Conservation (phyloP, 23 tunicate genomes). For the Pegea sp. region DNA sequence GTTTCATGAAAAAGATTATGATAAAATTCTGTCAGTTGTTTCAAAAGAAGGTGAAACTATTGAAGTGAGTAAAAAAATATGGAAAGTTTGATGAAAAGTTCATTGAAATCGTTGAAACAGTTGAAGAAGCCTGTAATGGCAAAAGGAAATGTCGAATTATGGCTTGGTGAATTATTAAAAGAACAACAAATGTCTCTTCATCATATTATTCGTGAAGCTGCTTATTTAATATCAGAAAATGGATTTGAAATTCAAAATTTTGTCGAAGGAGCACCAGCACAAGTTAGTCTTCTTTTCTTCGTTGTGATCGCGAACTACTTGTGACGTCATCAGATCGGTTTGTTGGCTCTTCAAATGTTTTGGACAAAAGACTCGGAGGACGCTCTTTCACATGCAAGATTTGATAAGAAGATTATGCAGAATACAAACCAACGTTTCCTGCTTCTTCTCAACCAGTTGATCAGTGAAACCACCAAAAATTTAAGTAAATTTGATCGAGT, state of each 20-base stretch:
- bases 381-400: constrained; percentile 64
- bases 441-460: constrained; percentile 51
- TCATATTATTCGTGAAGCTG: constrained; percentile 67
- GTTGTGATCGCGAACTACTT: too few species aligned
- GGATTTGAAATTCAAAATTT: constrained; percentile 57
- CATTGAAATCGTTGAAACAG: too few species aligned
- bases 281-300: constrained; percentile 17
- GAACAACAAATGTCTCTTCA: constrained; percentile 84
- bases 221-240: constrained; percentile 51
- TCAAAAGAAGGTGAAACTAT: constrained; percentile 93
- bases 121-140: constrained; percentile 86
- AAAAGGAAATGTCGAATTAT: constrained; percentile 83
- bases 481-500: constrained; percentile 86
- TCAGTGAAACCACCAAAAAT: constrained; percentile 74
- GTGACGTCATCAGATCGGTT: constrained; percentile 64
- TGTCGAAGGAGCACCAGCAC: constrained; percentile 84
- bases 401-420: constrained; percentile 89
- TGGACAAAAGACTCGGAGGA: constrained; percentile 96
- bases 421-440: constrained; percentile 87
- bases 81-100: too few species aligned
- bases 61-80: constrained; percentile 32
- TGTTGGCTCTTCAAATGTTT: constrained; percentile 81
- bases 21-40: constrained; percentile 62
- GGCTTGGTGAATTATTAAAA: constrained; percentile 77
- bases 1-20: constrained; percentile 93